Conservation (phyloP, 1,140 invertebrate species). For the Ylistrum balloti region DNA sequence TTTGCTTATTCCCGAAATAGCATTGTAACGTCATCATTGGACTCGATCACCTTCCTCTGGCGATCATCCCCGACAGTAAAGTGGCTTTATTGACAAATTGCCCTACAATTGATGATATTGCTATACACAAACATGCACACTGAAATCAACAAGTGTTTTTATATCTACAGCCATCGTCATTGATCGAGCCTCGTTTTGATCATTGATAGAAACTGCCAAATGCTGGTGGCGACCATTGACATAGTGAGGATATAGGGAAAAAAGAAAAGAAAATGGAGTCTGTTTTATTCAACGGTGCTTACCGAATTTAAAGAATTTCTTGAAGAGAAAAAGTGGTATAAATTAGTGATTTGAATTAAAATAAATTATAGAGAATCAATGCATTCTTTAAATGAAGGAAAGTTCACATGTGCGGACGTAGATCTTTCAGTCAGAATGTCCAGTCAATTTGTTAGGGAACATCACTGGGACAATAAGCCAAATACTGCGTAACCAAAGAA, state of each 20-base stretch:
- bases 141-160: background rate
- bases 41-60: background rate
- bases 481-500: no score
- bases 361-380: constrained; percentile 23
- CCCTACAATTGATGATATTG: background rate
- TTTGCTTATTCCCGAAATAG: background rate
- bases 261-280: background rate
- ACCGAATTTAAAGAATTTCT: background rate
- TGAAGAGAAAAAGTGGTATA: background rate
- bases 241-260: background rate
- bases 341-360: background rate
- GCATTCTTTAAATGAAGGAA: background rate
- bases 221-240: background rate
- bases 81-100: background rate
- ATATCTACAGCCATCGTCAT: no score
- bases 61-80: background rate
- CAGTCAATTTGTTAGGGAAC: no score
- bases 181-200: background rate
- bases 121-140: background rate
- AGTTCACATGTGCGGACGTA: no score
- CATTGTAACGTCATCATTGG: background rate
- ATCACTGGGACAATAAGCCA: no score
- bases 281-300: background rate
- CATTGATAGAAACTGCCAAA: background rate
- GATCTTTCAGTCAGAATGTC: no score